Base-by-base conservation (phyloP, 2,797 vertebrate species). In the Heteromormyrus szaboi region DNA sequence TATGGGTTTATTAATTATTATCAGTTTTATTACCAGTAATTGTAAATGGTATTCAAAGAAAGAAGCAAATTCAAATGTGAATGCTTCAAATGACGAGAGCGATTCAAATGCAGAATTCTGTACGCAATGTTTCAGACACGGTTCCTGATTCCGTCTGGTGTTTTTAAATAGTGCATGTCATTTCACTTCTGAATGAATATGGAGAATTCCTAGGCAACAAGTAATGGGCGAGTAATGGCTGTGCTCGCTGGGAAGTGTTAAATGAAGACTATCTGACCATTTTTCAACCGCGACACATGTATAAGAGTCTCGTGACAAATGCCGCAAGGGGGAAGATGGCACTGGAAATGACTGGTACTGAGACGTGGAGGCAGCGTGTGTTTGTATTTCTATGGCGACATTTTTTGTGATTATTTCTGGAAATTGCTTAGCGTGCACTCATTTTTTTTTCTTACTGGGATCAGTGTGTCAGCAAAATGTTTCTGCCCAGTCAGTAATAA, bases 401-500 rank as follows among this genome's bases (percentile, higher is more conserved):
- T 87, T 88, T 46, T 12, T 87, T 48, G 81, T 7, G 2, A 59
- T 85, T 88, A 19, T 87, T 89, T 85, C 59, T 68, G 84, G 87
- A 88, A 54, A 83, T 54, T 62, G 87, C 90, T 88, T 90, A 65
- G 83, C 89, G 0, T 68, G 90, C n/a, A 88, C 85, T 94, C 19
- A 89, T 88, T 46, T 41, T 89, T 91, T 22, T 92, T 65, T 88
- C 85, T 41, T 37, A 33, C 12, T 81, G 91, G 90, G 89, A 90
- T 92, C 2, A 19, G 14, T 9, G 53, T 25, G 91, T 95, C 94
- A 94, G 94, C 93, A 91, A 88, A 88, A 90, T 41, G 59, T 92
- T 93, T 93, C 90, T 92, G 93, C 93, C 93, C 90, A 88, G 91
- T 93, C 91, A 89, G 91, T 85, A 86, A 88, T 25, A 92, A 90